Conservation (phyloP, 2,888 invertebrate species). For the Rhaphigaster nebulosa region DNA sequence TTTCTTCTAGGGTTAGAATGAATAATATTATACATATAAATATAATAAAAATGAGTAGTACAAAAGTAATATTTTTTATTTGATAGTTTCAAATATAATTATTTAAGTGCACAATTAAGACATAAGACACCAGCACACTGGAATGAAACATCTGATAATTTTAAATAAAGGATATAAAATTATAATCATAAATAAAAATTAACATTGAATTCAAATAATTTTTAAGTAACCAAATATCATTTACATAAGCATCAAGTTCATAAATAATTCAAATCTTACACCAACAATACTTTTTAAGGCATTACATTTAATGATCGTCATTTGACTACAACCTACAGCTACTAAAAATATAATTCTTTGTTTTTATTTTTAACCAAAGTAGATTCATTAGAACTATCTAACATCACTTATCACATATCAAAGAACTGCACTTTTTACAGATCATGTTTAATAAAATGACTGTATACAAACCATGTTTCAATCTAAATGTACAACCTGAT, state of each 20-base stretch:
- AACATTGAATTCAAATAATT: background rate
- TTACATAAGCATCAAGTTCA: background rate
- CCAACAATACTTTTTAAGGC: background rate
- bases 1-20: background rate
- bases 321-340: background rate
- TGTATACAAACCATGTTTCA: background rate
- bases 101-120: background rate
- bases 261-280: conserved; percentile 21
- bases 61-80: conserved; percentile 6
- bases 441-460: background rate
- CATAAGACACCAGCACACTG: conserved; percentile 7
- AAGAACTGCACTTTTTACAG: background rate
- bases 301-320: background rate
- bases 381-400: conserved; percentile 5
- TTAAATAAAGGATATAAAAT: background rate
- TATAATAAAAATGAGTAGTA: background rate
- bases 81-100: conserved; percentile 1
- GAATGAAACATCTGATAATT: conserved; percentile 1
- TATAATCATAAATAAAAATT: background rate
- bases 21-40: no score
- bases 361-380: background rate
- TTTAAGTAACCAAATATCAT: background rate
- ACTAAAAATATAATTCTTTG: background rate
- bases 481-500: background rate
- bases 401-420: background rate